Evolutionary conservation across 2,113 vertebrate species (phyloP).

Genomic region (Suricata suricatta): DNA sequence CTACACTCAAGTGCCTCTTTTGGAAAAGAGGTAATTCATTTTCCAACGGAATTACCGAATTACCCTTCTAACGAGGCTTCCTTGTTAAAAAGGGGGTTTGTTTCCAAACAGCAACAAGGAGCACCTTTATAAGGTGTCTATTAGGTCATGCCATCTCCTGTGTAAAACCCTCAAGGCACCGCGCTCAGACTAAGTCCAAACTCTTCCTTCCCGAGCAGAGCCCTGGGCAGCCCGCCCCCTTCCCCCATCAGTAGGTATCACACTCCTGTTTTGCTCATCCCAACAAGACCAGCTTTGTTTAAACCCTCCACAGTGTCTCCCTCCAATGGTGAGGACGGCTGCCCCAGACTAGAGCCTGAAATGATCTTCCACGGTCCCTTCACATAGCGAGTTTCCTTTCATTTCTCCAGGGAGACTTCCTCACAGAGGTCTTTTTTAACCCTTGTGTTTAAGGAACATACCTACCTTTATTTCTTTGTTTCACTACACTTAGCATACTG

Average conservation of each 20-base stretch:
- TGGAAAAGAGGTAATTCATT: background rate
- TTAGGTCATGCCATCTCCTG: background rate
- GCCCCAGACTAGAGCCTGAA: background rate
- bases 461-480: background rate
- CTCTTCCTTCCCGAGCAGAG: background rate
- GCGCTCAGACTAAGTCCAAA: background rate
- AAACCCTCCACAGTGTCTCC: background rate
- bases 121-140: background rate
- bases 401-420: background rate
- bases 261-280: background rate
- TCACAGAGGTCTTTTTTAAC: background rate
- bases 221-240: background rate
- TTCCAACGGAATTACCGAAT: background rate
- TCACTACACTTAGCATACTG: background rate
- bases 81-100: background rate
- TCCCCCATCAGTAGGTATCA: background rate
- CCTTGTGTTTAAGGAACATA: background rate
- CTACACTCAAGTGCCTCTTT: background rate
- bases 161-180: background rate
- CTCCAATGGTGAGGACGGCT: background rate
- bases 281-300: background rate
- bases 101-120: background rate
- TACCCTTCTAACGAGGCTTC: background rate
- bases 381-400: background rate
- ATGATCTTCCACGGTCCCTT: background rate